Percentiles rank a stretch among this genome's conserved stretches.
Evolutionary conservation across 2,888 invertebrate species (phyloP).

Genomic region (Octodonta nipae): DNA sequence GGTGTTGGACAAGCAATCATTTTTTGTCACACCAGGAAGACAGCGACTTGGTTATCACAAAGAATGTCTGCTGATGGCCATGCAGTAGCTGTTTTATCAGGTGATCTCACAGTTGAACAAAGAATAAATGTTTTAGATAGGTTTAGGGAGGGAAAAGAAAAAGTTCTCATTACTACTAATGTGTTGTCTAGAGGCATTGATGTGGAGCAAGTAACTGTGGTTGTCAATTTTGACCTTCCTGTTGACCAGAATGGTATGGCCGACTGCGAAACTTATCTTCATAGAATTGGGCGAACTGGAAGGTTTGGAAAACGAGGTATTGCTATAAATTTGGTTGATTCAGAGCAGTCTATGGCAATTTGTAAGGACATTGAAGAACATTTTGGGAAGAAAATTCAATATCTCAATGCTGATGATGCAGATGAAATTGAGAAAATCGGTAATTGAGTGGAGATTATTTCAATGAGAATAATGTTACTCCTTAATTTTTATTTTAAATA

Average conservation of each 20-base stretch:
- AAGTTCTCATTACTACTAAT: slow-evolving; percentile 88
- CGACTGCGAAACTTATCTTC: slow-evolving; percentile 94
- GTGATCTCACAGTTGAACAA: slow-evolving; percentile 86
- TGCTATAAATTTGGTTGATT: slow-evolving; percentile 92
- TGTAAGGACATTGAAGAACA: slow-evolving; percentile 73
- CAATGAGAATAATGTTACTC: too few species aligned
- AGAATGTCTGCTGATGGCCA: slow-evolving; percentile 88
- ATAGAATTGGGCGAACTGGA: slow-evolving; percentile 94
- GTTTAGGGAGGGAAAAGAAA: slow-evolving; percentile 83
- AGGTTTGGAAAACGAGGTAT: slow-evolving; percentile 93
- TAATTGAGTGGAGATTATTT: slow-evolving; percentile 7
- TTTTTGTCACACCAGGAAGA: slow-evolving; percentile 86
- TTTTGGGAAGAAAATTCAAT: slow-evolving; percentile 73
- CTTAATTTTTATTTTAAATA: too few species aligned
- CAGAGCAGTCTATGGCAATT: slow-evolving; percentile 53
- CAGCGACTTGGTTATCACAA: slow-evolving; percentile 76
- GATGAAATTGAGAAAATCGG: slow-evolving; percentile 88
- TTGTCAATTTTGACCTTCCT: slow-evolving; percentile 96
- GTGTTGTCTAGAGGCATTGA: slow-evolving; percentile 84
- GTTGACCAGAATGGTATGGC: slow-evolving; percentile 67
- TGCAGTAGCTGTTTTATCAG: slow-evolving; percentile 83
- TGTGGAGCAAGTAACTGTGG: slow-evolving; percentile 92
- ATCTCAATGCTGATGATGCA: slow-evolving; percentile 77
- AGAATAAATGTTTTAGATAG: slow-evolving; percentile 82
- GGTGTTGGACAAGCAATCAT: slow-evolving; percentile 97